Percentiles rank a stretch among this genome's conserved stretches.
These are phyloP conservation scores for Patella ulyssiponensis DNA, from an alignment of 2,888 invertebrate species.

Conservation along the genomic window DNA sequence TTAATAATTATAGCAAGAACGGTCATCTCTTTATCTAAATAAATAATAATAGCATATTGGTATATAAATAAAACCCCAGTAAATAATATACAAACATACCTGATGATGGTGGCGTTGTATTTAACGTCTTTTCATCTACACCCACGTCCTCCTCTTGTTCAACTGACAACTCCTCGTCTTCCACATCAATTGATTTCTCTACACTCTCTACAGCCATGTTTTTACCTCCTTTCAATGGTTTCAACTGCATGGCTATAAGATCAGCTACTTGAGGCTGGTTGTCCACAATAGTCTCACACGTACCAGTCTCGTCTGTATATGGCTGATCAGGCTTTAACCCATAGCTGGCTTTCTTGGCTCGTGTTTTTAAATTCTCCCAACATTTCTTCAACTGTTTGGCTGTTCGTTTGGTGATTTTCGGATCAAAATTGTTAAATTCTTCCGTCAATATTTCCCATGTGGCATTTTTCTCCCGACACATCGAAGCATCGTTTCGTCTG, in stretches of 20 bases:
- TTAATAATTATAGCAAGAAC: too few relatives aligned
- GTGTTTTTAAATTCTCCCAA: constrained; percentile 4
- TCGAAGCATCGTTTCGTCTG: background rate
- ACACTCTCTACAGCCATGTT: background rate
- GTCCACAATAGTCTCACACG: background rate
- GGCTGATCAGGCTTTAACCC: background rate
- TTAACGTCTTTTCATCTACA: background rate
- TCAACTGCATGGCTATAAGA: background rate
- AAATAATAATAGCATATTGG: too few relatives aligned
- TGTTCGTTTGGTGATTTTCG: background rate
- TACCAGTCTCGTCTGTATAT: background rate
- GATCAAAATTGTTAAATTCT: constrained; percentile 4
- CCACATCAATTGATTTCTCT: background rate
- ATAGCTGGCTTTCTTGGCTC: background rate
- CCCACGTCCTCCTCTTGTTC: background rate
- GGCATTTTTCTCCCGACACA: background rate
- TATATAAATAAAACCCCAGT: too few relatives aligned
- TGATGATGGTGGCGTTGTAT: too few relatives aligned
- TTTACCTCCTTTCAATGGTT: background rate
- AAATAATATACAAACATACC: too few relatives aligned
- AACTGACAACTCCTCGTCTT: background rate
- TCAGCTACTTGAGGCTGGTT: background rate
- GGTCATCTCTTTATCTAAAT: too few relatives aligned
- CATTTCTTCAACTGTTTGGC: background rate
- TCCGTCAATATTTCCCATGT: background rate